These are phyloP conservation scores for Chamaetylas fuelleborni DNA, from an alignment of 2,113 vertebrate genomes.

Conservation along the genomic window DNA sequence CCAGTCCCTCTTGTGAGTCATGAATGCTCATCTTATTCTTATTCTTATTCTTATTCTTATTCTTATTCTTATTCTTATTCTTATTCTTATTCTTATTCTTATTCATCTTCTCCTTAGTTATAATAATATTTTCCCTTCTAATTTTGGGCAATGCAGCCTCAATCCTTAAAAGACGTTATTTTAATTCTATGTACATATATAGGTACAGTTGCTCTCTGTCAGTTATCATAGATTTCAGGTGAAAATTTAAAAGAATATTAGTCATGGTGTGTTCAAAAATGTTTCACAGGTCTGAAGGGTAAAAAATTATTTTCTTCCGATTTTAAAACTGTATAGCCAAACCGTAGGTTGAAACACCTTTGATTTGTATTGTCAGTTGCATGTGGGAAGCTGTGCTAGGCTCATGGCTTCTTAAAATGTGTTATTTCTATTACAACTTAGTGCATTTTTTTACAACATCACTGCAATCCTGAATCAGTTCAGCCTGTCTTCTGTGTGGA, in stretches of 20 bases:
- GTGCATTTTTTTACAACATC: background rate
- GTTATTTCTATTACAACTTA: background rate
- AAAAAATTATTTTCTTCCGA: background rate
- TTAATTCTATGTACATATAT: background rate
- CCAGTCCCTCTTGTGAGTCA: background rate
- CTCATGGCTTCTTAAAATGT: accelerated
- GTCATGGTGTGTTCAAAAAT: background rate
- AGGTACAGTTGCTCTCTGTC: background rate
- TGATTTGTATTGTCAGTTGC: background rate
- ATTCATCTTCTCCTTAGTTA: background rate
- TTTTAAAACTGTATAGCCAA: background rate
- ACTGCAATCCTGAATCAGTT: background rate
- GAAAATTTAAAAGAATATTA: background rate
- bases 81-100: no score
- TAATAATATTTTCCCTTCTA: background rate
- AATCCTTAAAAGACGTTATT: background rate
- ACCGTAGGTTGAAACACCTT: background rate
- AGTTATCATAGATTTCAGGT: background rate
- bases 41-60: background rate
- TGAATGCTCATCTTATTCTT: background rate
- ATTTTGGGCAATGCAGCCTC: background rate
- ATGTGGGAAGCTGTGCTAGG: background rate
- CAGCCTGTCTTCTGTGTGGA: background rate
- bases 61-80: background rate
- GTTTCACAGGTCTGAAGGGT: background rate